Base-by-base conservation (phyloP, 2,888 invertebrate genomes). In the Lasioglossum villosulum region DNA sequence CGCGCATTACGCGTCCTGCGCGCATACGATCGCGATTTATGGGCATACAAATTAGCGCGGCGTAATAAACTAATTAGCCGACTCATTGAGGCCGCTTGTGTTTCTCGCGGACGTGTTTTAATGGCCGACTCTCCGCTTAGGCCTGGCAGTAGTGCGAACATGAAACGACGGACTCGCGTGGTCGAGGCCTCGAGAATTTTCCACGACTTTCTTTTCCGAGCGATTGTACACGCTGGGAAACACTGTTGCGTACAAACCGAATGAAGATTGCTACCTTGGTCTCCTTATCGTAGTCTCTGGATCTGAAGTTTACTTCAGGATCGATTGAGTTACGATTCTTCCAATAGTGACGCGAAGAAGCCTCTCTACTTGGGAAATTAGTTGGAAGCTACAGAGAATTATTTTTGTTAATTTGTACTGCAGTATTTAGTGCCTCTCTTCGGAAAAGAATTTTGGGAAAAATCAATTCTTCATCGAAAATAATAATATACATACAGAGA, bases 41-140 rank as follows among this genome's bases (percentile, higher is more conserved):
- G 90, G 86, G 86, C 90, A 92, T 93, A 92, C 90, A 93, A 93
- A 94, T 94, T 91, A 91, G 89, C 91, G 75, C 88, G 88, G 89
- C 88, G 92, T 91, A 92, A 94, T 93, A 93, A 93, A 93, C 92
- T 93, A 94, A 94, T 94, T 94, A 94, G 91, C 90, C 91, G 90
- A 91, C 86, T 92, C 91, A 91, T 92, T 92, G 91, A 90, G 88
- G 84, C 82, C 87, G 89, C 90, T 88, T 88, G 88, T 80, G 70
- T 87, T 88, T 85, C 80, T 84, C 79, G 82, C 77, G 77, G 85
- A 81, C 79, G 78, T 59, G 85, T 78, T 82, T 39, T 82, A 78
- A 82, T 72, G 79, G 73, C 56, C 52, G 70, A 73, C 39, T n/a
- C 34, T 52, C 52, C 71, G 37, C 37, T 63, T 16, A 27, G 59